Percentiles rank a stretch among this genome's conserved stretches.
These are phyloP conservation scores for Agapornis roseicollis DNA, from an alignment of 2,113 vertebrate genomes.

Conservation along the genomic window DNA sequence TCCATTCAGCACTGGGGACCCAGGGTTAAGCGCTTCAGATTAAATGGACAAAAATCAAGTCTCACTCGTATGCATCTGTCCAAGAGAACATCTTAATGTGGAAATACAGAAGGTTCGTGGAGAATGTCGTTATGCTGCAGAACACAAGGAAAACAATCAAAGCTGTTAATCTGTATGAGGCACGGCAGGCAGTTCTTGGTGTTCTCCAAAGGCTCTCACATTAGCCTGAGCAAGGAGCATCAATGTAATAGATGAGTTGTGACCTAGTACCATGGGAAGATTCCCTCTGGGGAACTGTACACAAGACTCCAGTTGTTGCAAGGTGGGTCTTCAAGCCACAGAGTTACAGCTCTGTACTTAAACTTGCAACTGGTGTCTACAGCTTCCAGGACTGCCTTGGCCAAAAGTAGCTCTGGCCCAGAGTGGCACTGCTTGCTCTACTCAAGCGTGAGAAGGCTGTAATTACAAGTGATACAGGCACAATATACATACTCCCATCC, in stretches of 20 bases:
- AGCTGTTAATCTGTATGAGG: background rate
- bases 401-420: background rate
- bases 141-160: background rate
- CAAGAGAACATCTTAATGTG: background rate
- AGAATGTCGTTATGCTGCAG: background rate
- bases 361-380: background rate
- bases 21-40: background rate
- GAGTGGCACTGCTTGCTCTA: background rate
- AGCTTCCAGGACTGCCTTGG: background rate
- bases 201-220: background rate
- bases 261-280: background rate
- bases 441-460: background rate
- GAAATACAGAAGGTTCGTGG: background rate
- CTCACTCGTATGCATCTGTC: background rate
- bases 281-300: background rate
- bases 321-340: background rate
- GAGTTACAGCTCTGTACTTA: background rate
- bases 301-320: background rate
- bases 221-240: background rate
- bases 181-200: accelerated
- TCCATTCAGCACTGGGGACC: background rate
- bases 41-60: background rate
- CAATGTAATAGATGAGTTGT: background rate
- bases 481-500: background rate
- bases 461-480: background rate